Base-by-base conservation (phyloP, 2,888 invertebrate genomes). In the Crocallis elinguaria region DNA sequence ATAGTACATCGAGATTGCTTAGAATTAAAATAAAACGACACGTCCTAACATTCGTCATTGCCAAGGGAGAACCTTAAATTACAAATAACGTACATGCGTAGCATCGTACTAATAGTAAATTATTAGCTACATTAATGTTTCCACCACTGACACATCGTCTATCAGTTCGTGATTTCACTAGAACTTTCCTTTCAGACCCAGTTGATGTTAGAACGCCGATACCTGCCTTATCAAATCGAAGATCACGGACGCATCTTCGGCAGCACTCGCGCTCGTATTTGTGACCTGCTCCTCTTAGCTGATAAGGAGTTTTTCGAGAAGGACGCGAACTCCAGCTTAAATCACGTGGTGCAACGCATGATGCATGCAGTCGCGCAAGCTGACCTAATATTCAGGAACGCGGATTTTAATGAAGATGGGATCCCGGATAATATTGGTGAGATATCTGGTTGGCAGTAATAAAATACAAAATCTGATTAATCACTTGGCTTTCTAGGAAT, bases 341-440 rank as follows among this genome's bases (percentile, higher is more conserved):
- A 82, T 42, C 85, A 86, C 3, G 92, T 86, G 1, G 86, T 92
- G 0, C 66, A 81, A 17, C 75, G 89, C 32, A 87, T 92, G 82
- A 81, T 92, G 64, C 86, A 90, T 13, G 85, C 92, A 0, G 81
- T 93, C 0, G 88, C 92, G 0, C 92, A 92, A 57, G 92, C 92
- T 0, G 92, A 93, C 62, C 79, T 92, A 2, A 87, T 93, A 50
- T 92, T 93, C 57, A 84, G 93, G 54, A 91, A 90, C 42, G 84
- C 92, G 0, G 93, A 93, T 62, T 93, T 93, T 53, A 85, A 93
- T 59, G 88, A 88, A 32, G 92, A 93, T 60, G 92, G 92, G 0
- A 48, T 80, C 1, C 91, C 93, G 2, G 93, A 93, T 74, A 93
- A 93, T 67, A 91, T 93, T 56, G 90, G 90, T 86, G 35, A 62